These are phyloP conservation scores for Phenganax stokvisi DNA, from an alignment of 92 coral and sea anemone species.

Conservation along the genomic window DNA sequence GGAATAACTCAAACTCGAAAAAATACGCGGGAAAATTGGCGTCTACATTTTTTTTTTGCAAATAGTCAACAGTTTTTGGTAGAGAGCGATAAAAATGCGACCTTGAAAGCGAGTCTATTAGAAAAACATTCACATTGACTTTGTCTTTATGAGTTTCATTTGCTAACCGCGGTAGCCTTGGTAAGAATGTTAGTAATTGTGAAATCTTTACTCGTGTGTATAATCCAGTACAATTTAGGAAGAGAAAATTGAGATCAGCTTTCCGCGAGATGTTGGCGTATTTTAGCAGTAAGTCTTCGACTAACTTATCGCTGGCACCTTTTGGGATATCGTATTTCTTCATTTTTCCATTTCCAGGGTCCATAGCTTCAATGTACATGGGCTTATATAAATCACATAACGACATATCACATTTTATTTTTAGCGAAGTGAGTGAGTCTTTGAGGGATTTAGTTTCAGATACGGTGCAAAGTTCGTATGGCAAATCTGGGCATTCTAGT, in stretches of 20 bases:
- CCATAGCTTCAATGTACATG: neutral
- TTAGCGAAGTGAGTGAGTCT: neutral
- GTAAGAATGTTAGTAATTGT: conserved; percentile 15
- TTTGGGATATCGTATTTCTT: neutral
- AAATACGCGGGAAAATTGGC: conserved; percentile 11
- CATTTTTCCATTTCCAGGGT: neutral
- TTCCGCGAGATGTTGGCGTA: neutral
- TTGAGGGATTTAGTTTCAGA: neutral
- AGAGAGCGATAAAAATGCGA: conserved; percentile 46
- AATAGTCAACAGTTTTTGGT: conserved; percentile 31
- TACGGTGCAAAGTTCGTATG: conserved; percentile 13
- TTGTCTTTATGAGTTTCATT: neutral
- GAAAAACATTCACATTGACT: conserved; percentile 26
- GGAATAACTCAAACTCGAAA: conserved; percentile 35
- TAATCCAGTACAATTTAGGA: conserved; percentile 11
- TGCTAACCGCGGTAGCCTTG: neutral
- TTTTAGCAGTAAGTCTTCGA: neutral
- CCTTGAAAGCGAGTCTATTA: conserved; percentile 35
- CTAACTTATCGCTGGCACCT: conserved; percentile 1
- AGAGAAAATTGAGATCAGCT: conserved; percentile 18
- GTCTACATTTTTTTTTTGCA: conserved; percentile 8
- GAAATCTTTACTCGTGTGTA: conserved; percentile 3
- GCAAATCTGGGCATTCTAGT: conserved; percentile 1
- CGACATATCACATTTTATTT: conserved; percentile 2
- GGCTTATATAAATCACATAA: conserved; percentile 4